Conservation (phyloP, 1,140 invertebrate species). For the Dinothrombium tinctorium region DNA sequence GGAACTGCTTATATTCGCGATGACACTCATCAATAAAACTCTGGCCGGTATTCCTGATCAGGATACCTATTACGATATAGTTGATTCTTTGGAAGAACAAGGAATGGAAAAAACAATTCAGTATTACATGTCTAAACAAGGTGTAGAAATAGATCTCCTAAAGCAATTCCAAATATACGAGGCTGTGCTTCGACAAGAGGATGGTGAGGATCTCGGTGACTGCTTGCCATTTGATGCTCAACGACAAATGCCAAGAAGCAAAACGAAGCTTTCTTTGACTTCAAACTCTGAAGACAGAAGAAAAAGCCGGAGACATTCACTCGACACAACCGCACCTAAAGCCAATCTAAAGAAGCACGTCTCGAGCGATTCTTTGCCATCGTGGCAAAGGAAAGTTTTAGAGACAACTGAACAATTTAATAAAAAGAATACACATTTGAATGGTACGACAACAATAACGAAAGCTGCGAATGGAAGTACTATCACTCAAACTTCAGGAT, state of each 20-base stretch:
- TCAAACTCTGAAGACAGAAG: constrained; percentile 15
- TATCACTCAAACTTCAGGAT: background rate
- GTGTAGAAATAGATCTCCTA: constrained; percentile 64
- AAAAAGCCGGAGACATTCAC: constrained; percentile 15
- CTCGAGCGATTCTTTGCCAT: constrained; percentile 3
- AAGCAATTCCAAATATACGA: constrained; percentile 88
- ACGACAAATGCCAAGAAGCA: constrained; percentile 43
- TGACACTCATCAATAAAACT: constrained; percentile 87
- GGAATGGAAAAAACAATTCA: constrained; percentile 80
- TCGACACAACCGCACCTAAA: constrained; percentile 3
- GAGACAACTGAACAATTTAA: constrained; percentile 2
- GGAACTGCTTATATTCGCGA: constrained; percentile 83
- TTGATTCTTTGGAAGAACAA: constrained; percentile 82
- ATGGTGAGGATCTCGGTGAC: constrained; percentile 40
- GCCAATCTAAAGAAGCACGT: constrained; percentile 11
- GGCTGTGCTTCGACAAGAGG: constrained; percentile 66
- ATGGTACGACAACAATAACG: background rate
- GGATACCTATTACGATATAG: constrained; percentile 94
- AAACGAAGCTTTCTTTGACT: constrained; percentile 25
- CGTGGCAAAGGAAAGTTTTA: background rate
- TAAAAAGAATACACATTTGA: background rate
- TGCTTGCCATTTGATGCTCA: constrained; percentile 10
- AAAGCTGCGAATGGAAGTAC: background rate
- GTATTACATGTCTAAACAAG: constrained; percentile 74
- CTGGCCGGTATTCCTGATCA: constrained; percentile 85